Percentiles rank a stretch among this genome's conserved stretches.
phyloP scores from a whole-genome alignment of 2,888 invertebrate genomes.

The Himalopsyche kuldschensis region DNA sequence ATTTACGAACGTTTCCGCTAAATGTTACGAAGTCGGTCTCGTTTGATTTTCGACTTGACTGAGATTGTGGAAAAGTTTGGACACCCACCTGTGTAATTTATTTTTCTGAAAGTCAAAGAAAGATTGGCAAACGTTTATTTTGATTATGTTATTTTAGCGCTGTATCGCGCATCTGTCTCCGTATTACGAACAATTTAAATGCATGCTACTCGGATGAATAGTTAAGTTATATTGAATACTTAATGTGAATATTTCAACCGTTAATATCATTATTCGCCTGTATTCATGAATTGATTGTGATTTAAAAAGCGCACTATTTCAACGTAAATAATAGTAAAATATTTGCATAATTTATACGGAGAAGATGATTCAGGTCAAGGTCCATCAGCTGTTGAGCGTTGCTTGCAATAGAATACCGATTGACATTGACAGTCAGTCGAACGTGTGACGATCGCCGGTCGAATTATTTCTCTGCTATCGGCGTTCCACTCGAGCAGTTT shows the following conservation, averaged over 20 bases:
- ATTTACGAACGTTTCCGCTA: not conserved
- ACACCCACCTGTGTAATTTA: not conserved
- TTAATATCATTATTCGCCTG: not conserved
- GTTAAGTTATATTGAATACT: not conserved
- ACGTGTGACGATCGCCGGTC: not conserved
- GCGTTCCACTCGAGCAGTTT: not conserved
- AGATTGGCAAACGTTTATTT: not conserved
- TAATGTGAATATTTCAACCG: no score
- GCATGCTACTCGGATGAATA: not conserved
- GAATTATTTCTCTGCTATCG: not conserved
- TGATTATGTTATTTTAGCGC: not conserved
- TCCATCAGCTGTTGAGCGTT: not conserved
- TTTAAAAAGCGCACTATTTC: not conserved
- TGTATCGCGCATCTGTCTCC: not conserved
- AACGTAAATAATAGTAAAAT: not conserved
- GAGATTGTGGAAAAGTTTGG: not conserved
- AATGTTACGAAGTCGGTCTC: not conserved
- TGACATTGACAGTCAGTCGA: not conserved
- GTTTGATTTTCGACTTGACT: not conserved
- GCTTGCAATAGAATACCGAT: not conserved
- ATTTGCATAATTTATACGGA: not conserved
- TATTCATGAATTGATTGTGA: not conserved
- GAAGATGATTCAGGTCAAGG: not conserved
- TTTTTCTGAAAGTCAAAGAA: not conserved
- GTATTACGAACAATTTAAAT: not conserved